Percentiles rank a stretch among this genome's conserved stretches.
Evolutionary conservation across 2,797 vertebrate species (phyloP).

Genomic region (Sebastes goodei): DNA sequence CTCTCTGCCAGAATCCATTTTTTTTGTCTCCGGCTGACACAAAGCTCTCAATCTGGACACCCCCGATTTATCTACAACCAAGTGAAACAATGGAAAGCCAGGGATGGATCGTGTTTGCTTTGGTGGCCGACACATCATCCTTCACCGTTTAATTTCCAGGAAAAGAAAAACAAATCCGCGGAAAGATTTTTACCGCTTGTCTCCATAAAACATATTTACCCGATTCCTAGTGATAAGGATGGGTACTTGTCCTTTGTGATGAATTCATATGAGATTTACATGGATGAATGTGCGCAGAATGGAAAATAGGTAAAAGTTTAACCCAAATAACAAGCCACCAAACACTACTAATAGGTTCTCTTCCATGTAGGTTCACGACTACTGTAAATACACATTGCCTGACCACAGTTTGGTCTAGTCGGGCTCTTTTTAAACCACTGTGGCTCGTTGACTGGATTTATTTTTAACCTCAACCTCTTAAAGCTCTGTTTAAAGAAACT

Average conservation of each 20-base stretch:
- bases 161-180: not conserved
- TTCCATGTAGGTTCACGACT: slow-evolving; percentile 23
- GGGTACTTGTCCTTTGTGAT: not conserved
- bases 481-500: slow-evolving; percentile 10
- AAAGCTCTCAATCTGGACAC: slow-evolving; percentile 16
- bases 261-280: not conserved
- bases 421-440: slow-evolving; percentile 38
- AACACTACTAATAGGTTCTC: slow-evolving; percentile 31
- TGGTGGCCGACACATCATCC: not conserved
- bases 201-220: not conserved
- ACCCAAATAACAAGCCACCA: slow-evolving; percentile 8
- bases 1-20: not conserved
- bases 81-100: slow-evolving; percentile 16
- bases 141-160: not conserved
- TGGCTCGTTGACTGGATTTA: slow-evolving; percentile 20
- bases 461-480: slow-evolving; percentile 27
- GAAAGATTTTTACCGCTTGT: not conserved
- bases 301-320: slow-evolving; percentile 3
- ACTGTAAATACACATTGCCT: slow-evolving; percentile 50
- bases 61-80: slow-evolving; percentile 2
- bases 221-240: not conserved
- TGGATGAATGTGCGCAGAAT: not conserved
- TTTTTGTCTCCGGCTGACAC: not conserved
- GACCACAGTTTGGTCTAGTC: slow-evolving; percentile 59
- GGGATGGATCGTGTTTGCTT: not conserved